Evolutionary conservation across 2,888 invertebrate species (phyloP).

Genomic region (Frankliniella fusca): DNA sequence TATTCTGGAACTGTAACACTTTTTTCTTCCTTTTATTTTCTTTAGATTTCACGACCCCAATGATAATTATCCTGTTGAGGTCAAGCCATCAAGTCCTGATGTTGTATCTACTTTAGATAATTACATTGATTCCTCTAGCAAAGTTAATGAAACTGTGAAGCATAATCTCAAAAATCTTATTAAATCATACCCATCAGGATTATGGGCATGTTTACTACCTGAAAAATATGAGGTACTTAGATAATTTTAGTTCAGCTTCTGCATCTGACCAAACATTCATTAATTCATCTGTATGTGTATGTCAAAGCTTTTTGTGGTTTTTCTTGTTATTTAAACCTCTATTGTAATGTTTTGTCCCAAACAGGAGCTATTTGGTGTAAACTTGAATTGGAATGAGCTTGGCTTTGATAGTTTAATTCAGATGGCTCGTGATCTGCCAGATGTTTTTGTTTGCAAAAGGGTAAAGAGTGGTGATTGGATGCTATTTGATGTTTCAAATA

Average conservation of each 20-base stretch:
- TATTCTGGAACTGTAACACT: not conserved
- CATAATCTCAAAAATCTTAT: not conserved
- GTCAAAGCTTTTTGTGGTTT: not conserved
- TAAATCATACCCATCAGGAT: not conserved
- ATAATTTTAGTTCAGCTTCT: not conserved
- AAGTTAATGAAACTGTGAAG: not conserved
- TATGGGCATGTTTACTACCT: not conserved
- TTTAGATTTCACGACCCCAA: not conserved
- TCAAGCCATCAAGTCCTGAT: not conserved
- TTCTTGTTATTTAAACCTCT: not conserved
- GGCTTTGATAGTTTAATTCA: constrained; percentile 44
- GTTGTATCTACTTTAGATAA: not conserved
- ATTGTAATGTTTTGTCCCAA: not conserved
- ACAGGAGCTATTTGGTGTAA: not conserved
- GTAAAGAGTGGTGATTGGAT: constrained; percentile 44
- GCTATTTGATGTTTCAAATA: constrained; percentile 43
- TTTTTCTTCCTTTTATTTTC: not conserved
- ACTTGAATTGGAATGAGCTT: constrained; percentile 42
- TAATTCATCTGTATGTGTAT: not conserved
- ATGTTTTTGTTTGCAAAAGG: constrained; percentile 44
- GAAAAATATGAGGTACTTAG: not conserved
- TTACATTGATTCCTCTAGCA: not conserved
- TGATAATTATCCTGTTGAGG: not conserved
- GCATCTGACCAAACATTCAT: not conserved
- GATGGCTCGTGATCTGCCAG: constrained; percentile 43